phyloP scores from a whole-genome alignment of 1,140 invertebrate species.

The Dreissena polymorpha region DNA sequence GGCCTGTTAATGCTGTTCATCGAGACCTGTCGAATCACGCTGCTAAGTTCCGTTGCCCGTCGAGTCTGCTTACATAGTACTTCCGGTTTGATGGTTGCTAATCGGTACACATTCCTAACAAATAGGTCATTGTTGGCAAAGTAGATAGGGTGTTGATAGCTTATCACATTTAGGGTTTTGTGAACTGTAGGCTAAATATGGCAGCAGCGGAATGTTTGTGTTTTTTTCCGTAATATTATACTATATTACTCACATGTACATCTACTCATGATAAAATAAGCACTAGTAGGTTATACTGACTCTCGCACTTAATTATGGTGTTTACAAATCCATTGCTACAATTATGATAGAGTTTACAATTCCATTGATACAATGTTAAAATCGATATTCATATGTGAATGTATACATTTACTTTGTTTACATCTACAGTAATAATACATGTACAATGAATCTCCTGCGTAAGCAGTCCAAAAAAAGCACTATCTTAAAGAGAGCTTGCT shows the following conservation, averaged over 20 bases:
- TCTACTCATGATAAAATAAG: neutral
- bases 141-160: constrained; percentile 66
- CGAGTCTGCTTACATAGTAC: constrained; percentile 59
- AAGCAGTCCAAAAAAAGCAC: too few species aligned
- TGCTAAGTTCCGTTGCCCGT: constrained; percentile 33
- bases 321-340: too few species aligned
- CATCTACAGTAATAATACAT: too few species aligned
- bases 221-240: neutral
- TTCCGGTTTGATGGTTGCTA: constrained; percentile 65
- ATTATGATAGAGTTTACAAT: too few species aligned
- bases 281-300: neutral
- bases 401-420: too few species aligned
- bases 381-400: neutral
- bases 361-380: neutral
- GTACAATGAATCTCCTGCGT: too few species aligned
- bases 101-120: constrained; percentile 59
- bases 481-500: too few species aligned
- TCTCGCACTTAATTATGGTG: neutral
- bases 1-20: neutral
- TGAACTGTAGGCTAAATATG: constrained; percentile 61
- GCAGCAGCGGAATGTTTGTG: constrained; percentile 13
- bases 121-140: constrained; percentile 70
- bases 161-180: constrained; percentile 57
- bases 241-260: neutral
- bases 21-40: neutral